Base-by-base conservation (phyloP, 2,113 vertebrate species). In the Menidia beryllina region DNA sequence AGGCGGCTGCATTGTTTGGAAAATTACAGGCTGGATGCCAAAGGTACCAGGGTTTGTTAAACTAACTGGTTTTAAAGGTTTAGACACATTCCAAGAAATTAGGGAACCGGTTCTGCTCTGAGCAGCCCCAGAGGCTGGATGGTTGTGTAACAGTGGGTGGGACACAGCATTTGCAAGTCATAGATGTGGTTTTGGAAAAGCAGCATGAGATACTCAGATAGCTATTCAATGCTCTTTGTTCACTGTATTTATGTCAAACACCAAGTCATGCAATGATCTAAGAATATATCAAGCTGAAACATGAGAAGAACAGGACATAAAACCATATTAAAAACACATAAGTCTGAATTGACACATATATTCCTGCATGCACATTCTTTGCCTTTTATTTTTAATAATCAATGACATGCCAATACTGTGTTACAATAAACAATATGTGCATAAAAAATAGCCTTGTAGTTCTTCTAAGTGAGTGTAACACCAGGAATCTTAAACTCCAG, bases 161-260 rank as follows among this genome's bases (percentile, higher is more conserved):
- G 5, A 17, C 25, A 15, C n/a, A 11, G 26, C 12, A 15, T 20
- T 7, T 60, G 27, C 23, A 21, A 27, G 26, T 41, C 1, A 58
- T 11, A 9, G 36, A 47, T n/a, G 8, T 1, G 49, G 11, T 9
- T 67, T 56, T 20, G 9, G 11, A 1, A 10, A 5, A 4, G 7
- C 12, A 48, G 6, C 27, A 19, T 39, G 4, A 17, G 12, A 6
- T 34, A 13, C 11, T 43, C 3, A 45, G 1, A 19, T 19, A 45
- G 4, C 3, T 21, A 7, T 53, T 25, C 15, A 10, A 45, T 45
- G 17, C 17, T 58, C 10, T 39, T 0, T 38, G 53, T 21, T 49
- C 54, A 69, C 17, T 49, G 17, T 17, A 51, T 45, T 68, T 34
- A 48, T 48, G 21, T 53, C 26, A 55, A 49, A 14, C 53, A 36